These are phyloP conservation scores for Loriculus beryllinus DNA, from an alignment of 2,797 vertebrate species.

Conservation along the genomic window DNA sequence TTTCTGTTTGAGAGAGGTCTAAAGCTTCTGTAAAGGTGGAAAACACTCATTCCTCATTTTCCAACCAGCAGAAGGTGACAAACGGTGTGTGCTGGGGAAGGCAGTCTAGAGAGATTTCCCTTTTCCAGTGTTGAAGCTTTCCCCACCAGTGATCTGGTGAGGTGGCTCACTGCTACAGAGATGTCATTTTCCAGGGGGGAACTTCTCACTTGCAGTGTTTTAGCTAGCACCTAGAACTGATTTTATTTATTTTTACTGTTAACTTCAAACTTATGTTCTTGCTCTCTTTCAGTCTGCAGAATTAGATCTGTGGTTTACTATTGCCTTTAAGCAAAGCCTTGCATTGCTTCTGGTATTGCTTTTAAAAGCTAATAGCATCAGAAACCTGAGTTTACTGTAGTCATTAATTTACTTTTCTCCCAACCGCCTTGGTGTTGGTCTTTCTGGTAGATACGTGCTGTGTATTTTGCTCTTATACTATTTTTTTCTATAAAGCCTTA, in stretches of 20 bases:
- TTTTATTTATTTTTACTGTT: not conserved
- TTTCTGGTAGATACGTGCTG: not conserved
- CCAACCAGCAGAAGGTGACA: not conserved
- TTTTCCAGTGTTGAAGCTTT: not conserved
- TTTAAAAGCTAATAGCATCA: not conserved
- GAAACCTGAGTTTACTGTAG: not conserved
- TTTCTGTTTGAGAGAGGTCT: not conserved
- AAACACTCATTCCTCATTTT: not conserved
- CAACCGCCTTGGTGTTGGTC: not conserved
- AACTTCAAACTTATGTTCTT: not conserved
- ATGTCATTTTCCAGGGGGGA: not conserved
- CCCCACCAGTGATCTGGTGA: too few relatives aligned
- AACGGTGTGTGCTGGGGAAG: not conserved
- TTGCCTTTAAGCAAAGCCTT: not conserved
- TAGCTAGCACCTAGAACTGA: not conserved
- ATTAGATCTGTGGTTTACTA: not conserved
- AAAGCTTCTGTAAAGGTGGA: not conserved
- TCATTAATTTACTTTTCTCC: not conserved
- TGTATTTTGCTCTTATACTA: not conserved
- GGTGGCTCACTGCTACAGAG: not conserved
- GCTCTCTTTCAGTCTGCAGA: not conserved
- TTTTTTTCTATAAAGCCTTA: slow-evolving; percentile 24
- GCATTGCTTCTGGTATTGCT: not conserved
- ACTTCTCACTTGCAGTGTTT: not conserved
- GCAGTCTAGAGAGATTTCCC: not conserved